phyloP scores from a whole-genome alignment of 1,140 invertebrate genomes.

The Leptinotarsa undecemlineata region DNA sequence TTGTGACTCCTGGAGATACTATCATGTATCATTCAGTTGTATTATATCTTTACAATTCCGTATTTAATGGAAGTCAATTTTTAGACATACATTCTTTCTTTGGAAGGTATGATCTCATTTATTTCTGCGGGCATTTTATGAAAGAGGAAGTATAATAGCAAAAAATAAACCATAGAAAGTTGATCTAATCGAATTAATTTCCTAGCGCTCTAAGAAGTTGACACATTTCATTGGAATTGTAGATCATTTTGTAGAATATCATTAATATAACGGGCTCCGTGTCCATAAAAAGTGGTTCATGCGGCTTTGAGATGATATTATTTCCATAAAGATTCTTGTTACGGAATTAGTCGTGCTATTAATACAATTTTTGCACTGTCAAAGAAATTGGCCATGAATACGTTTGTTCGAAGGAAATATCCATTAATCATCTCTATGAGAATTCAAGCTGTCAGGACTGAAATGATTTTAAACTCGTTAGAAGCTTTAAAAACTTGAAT shows the following conservation, averaged over 20 bases:
- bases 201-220: not conserved
- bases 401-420: too few species aligned
- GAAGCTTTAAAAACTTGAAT: not conserved
- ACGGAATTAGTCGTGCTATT: not conserved
- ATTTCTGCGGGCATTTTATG: not conserved
- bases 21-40: too few species aligned
- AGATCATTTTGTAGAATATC: not conserved
- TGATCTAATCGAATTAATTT: not conserved
- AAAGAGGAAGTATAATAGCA: not conserved
- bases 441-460: not conserved
- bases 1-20: too few species aligned
- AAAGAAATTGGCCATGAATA: not conserved
- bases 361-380: not conserved
- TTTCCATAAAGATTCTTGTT: not conserved
- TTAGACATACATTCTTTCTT: too few species aligned
- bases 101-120: not conserved
- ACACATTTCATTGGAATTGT: not conserved
- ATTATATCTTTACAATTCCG: too few species aligned
- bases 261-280: not conserved
- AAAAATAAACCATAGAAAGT: not conserved
- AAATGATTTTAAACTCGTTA: not conserved
- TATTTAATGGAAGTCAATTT: too few species aligned
- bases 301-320: not conserved
- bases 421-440: not conserved
- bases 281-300: slow-evolving; percentile 1